Evolutionary conservation across 2,888 invertebrate species (phyloP).

Genomic region (Rhyacophila evoluta): DNA sequence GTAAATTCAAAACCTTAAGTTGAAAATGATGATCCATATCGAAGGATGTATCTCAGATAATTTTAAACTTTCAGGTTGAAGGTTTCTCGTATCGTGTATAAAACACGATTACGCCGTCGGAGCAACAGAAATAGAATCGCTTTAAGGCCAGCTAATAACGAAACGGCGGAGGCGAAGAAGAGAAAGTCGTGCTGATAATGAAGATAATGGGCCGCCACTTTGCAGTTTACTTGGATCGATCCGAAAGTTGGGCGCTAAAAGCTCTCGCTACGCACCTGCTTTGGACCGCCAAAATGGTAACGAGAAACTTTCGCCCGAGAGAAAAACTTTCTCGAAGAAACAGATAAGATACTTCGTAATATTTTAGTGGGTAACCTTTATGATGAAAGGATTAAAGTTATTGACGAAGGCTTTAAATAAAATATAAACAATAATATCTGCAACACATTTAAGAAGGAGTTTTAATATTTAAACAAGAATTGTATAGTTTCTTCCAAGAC

Average conservation of each 20-base stretch:
- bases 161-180: background rate
- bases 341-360: background rate
- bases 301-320: background rate
- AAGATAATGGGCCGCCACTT: slow-evolving; percentile 5
- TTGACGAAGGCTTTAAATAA: too few relatives aligned
- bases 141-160: background rate
- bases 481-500: too few relatives aligned
- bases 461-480: too few relatives aligned
- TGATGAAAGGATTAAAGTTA: background rate
- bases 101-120: background rate
- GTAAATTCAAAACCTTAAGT: too few relatives aligned
- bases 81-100: too few relatives aligned
- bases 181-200: background rate
- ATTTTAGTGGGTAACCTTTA: background rate
- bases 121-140: background rate
- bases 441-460: too few relatives aligned
- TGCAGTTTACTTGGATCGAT: background rate
- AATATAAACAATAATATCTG: too few relatives aligned
- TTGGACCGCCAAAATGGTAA: background rate
- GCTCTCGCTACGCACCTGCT: background rate
- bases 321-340: background rate
- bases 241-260: slow-evolving; percentile 3
- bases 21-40: too few relatives aligned
- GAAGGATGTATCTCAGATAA: too few relatives aligned
- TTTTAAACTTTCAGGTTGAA: too few relatives aligned